Conservation (phyloP, 2,797 vertebrate genomes). For the Peromyscus aztecus region DNA sequence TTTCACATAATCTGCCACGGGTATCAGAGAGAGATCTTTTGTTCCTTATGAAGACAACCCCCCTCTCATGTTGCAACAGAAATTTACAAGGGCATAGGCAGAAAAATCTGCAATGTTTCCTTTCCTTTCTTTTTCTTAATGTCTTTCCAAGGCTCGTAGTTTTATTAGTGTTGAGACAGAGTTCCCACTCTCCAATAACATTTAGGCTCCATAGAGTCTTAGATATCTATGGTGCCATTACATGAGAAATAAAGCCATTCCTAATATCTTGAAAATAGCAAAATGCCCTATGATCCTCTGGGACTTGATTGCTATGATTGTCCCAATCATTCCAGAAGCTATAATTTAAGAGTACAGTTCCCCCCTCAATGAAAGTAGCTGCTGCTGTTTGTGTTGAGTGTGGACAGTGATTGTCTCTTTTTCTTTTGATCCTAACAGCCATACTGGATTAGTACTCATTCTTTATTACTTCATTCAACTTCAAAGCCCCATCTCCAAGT, state of each 20-base stretch:
- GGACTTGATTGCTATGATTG: constrained; percentile 17
- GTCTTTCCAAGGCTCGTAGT: background rate
- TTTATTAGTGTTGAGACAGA: constrained; percentile 45
- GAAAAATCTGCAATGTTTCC: background rate
- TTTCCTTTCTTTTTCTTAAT: background rate
- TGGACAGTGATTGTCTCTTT: constrained; percentile 23
- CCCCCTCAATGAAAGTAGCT: background rate
- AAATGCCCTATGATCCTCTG: background rate
- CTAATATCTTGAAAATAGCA: constrained; percentile 22
- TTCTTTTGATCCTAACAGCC: background rate
- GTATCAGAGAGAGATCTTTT: background rate
- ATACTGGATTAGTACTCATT: background rate
- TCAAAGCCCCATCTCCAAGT: background rate
- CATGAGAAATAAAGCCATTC: background rate
- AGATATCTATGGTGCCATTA: constrained; percentile 18
- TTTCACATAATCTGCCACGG: background rate
- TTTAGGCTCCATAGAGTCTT: background rate
- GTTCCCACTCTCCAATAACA: background rate
- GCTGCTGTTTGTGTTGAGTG: background rate
- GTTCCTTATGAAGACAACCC: background rate
- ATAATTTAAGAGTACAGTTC: background rate
- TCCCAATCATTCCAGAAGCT: constrained; percentile 38
- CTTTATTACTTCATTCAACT: background rate
- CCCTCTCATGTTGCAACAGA: background rate
- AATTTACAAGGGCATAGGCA: background rate